These are phyloP conservation scores for Smutsia gigantea DNA, from an alignment of 2,797 vertebrate species.

Conservation along the genomic window DNA sequence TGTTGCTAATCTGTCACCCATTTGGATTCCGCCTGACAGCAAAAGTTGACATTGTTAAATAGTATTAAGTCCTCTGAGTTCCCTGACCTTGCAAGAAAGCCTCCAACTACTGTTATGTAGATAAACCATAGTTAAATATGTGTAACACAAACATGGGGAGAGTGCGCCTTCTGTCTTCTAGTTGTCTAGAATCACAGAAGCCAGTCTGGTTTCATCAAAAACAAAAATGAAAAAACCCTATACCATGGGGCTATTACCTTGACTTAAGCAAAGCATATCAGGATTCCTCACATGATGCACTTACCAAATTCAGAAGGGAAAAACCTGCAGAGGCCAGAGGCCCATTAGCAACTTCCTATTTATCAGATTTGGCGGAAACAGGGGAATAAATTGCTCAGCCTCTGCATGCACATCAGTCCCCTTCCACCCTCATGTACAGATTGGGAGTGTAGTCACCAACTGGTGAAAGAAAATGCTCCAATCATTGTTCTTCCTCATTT, in stretches of 20 bases:
- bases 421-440: not conserved
- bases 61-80: constrained; percentile 32
- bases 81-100: not conserved
- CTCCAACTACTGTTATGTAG: not conserved
- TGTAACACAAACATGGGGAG: not conserved
- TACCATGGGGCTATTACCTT: not conserved
- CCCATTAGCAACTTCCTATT: not conserved
- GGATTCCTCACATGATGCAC: not conserved
- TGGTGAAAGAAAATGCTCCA: not conserved
- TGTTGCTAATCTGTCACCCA: constrained; percentile 61
- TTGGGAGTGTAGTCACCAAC: not conserved
- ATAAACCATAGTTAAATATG: constrained; percentile 53
- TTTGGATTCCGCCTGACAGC: constrained; percentile 55
- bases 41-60: constrained; percentile 65
- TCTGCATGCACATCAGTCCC: not conserved
- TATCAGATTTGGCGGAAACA: not conserved
- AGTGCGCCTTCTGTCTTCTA: constrained; percentile 20
- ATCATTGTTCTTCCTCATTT: not conserved
- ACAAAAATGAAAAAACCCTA: not conserved
- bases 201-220: constrained; percentile 34
- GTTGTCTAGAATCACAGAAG: constrained; percentile 21
- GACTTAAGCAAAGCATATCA: constrained; percentile 20
- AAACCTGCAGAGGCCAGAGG: not conserved
- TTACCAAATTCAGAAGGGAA: constrained; percentile 22
- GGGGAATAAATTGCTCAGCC: not conserved